Evolutionary conservation across 2,113 vertebrate genomes (phyloP).

Genomic region (Cavia porcellus): DNA sequence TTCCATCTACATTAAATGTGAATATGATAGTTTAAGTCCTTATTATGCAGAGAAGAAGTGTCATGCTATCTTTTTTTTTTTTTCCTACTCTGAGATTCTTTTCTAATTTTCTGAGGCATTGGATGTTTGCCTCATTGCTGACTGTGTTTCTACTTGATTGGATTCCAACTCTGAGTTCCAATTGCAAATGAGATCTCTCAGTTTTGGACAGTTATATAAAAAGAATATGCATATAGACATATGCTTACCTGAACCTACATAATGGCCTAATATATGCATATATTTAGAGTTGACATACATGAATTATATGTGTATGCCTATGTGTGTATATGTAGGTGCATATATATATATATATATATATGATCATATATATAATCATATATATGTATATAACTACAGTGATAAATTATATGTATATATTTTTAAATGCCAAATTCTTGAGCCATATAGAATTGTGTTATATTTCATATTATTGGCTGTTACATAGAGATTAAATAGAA

Average conservation of each 20-base stretch:
- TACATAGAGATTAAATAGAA: neutral
- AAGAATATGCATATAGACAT: neutral
- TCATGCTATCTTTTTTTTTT: neutral
- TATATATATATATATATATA: neutral
- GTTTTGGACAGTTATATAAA: neutral
- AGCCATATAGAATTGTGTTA: neutral
- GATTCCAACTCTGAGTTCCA: neutral
- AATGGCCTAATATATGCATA: neutral
- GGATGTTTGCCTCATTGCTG: neutral
- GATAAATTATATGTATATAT: neutral
- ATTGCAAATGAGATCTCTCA: neutral
- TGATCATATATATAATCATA: neutral
- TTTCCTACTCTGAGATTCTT: neutral
- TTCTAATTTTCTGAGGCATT: neutral
- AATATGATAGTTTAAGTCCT: neutral
- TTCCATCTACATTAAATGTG: neutral
- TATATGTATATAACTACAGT: neutral
- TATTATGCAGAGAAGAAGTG: neutral
- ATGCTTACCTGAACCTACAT: neutral
- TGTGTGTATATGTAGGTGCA: neutral
- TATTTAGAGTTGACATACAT: neutral
- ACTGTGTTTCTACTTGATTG: neutral
- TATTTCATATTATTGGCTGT: neutral
- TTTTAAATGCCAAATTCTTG: neutral
- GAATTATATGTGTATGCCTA: neutral